A percentile compares a stretch with the other conserved stretches of the same genome.
Evolutionary conservation across 1,140 invertebrate species (phyloP).

Genomic region (Brachionus plicatilis): DNA sequence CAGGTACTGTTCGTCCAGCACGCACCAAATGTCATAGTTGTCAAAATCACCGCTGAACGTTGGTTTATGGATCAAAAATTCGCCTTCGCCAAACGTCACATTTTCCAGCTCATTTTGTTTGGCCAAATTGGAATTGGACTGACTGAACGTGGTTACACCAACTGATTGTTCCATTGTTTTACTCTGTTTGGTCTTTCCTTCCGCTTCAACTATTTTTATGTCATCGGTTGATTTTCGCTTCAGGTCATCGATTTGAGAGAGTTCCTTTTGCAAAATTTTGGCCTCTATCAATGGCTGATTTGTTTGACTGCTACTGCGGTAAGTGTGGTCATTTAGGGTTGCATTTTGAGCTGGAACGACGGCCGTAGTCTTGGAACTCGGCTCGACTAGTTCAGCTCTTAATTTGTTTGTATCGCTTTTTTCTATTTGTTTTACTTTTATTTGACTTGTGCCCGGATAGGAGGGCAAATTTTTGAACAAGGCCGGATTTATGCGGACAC

Average conservation of each 20-base stretch:
- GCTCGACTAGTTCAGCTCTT: neutral
- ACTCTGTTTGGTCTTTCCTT: neutral
- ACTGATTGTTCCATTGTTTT: neutral
- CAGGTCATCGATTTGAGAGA: neutral
- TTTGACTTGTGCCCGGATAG: neutral
- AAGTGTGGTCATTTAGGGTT: slow-evolving; percentile 35
- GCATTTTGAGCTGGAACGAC: neutral
- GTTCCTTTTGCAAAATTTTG: slow-evolving; percentile 9
- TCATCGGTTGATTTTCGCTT: neutral
- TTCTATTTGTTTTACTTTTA: neutral
- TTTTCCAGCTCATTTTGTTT: neutral
- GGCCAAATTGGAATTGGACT: neutral
- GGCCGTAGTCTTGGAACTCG: neutral
- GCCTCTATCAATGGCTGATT: neutral
- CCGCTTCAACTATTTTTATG: neutral
- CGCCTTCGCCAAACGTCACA: slow-evolving; percentile 9
- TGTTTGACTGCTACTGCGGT: neutral
- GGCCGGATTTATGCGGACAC: slow-evolving; percentile 37
- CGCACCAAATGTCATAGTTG: slow-evolving; percentile 39
- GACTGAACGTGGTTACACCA: neutral
- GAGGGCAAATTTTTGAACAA: slow-evolving; percentile 19
- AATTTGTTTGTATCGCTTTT: neutral
- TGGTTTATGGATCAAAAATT: slow-evolving; percentile 33
- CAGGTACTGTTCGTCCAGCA: slow-evolving; percentile 23
- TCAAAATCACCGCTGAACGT: slow-evolving; percentile 40